Conservation (phyloP, 2,888 invertebrate genomes). For the Tanypteryx hageni region DNA sequence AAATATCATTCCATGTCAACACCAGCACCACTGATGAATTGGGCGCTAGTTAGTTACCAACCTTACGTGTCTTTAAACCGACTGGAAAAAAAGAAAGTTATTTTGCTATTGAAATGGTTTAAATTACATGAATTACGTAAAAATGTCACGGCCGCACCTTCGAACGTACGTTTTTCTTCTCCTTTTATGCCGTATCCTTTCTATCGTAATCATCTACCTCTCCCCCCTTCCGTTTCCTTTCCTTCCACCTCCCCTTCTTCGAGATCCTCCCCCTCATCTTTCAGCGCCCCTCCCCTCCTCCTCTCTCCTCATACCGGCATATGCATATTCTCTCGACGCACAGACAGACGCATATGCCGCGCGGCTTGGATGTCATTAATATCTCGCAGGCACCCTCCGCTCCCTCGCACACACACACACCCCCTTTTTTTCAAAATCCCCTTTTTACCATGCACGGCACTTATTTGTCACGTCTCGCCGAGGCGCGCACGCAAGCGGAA, state of each 20-base stretch:
- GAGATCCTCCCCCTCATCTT: not conserved
- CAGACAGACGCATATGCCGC: slow-evolving; percentile 52
- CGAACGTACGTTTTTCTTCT: no score
- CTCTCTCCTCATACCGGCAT: not conserved
- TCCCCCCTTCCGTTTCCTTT: not conserved
- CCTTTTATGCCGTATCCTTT: not conserved
- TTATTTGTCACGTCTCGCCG: slow-evolving; percentile 46
- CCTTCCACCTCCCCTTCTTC: not conserved
- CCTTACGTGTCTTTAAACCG: not conserved
- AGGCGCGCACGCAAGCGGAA: slow-evolving; percentile 40
- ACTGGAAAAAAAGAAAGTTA: not conserved
- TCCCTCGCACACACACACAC: slow-evolving; percentile 27
- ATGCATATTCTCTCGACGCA: slow-evolving; percentile 50
- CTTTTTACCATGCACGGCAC: slow-evolving; percentile 38
- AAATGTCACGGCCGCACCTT: not conserved
- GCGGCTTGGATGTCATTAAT: slow-evolving; percentile 47
- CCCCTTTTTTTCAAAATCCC: not conserved
- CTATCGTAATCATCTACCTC: not conserved
- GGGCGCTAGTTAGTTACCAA: slow-evolving; percentile 7
- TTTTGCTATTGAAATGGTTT: no score
- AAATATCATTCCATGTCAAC: not conserved
- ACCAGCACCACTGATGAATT: not conserved
- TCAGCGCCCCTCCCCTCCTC: not conserved
- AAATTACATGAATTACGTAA: not conserved
- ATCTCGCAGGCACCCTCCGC: slow-evolving; percentile 30